Percentiles rank a stretch among this genome's conserved stretches.
Conservation (phyloP, 1,140 invertebrate genomes). For the Camponotus floridanus region DNA sequence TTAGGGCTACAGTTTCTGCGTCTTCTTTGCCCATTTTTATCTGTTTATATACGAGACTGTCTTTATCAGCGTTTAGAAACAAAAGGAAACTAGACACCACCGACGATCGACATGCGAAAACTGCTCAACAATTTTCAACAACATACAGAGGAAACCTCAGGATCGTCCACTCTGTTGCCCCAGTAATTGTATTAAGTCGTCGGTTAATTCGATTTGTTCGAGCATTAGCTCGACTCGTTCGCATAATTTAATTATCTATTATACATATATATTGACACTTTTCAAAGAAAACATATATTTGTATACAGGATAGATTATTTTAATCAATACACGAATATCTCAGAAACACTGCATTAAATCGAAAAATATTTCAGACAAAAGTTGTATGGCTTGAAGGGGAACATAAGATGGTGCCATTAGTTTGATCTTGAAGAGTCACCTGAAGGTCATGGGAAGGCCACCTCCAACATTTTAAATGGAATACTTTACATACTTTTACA, state of each 20-base stretch:
- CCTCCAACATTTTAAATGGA: too few relatives aligned
- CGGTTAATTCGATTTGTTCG: slow-evolving; percentile 82
- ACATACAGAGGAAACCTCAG: slow-evolving; percentile 81
- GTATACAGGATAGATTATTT: too few relatives aligned
- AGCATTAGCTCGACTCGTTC: slow-evolving; percentile 78
- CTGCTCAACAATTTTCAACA: slow-evolving; percentile 74
- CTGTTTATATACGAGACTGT: background rate
- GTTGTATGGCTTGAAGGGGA: too few relatives aligned
- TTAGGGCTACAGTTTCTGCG: slow-evolving; percentile 90
- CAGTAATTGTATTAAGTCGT: slow-evolving; percentile 85
- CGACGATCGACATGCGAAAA: slow-evolving; percentile 70
- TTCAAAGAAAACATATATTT: slow-evolving; percentile 14
- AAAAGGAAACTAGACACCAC: slow-evolving; percentile 63
- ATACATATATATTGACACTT: slow-evolving; percentile 63
- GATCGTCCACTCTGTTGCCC: slow-evolving; percentile 79
- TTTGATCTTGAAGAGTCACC: too few relatives aligned
- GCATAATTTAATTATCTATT: slow-evolving; percentile 81
- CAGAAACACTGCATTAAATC: too few relatives aligned
- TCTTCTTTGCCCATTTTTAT: slow-evolving; percentile 90
- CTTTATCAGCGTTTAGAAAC: background rate
- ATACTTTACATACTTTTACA: too few relatives aligned
- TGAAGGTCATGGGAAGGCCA: too few relatives aligned
- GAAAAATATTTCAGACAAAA: too few relatives aligned
- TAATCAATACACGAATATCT: too few relatives aligned
- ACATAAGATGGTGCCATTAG: too few relatives aligned